A percentile compares a stretch with the other conserved stretches of the same genome.
These are phyloP conservation scores for Phengaris alcon DNA, from an alignment of 2,888 invertebrate genomes.

Conservation along the genomic window DNA sequence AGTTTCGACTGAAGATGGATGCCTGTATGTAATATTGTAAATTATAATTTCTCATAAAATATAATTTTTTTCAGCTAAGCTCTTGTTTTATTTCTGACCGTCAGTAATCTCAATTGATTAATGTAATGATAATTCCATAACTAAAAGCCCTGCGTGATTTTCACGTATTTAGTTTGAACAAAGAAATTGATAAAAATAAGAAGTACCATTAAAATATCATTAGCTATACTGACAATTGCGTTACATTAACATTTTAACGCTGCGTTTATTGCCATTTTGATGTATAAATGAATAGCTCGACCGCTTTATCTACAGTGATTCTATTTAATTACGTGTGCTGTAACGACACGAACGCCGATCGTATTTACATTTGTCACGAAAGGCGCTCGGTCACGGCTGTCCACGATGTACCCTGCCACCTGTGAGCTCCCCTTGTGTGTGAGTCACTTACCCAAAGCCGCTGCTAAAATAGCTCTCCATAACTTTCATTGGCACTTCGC, in stretches of 20 bases:
- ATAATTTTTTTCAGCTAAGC: conserved; percentile 80
- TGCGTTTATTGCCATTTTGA: conserved; percentile 2
- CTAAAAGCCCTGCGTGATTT: background rate
- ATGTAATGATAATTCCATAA: conserved; percentile 5
- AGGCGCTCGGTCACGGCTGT: conserved; percentile 31
- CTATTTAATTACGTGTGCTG: conserved; percentile 35
- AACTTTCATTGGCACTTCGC: conserved; percentile 58
- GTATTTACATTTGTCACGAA: conserved; percentile 36
- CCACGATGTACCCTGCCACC: conserved; percentile 24
- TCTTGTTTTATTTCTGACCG: conserved; percentile 59
- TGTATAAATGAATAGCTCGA: background rate
- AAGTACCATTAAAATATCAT: conserved; percentile 19
- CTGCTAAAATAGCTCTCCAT: conserved; percentile 53
- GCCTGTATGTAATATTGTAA: conserved; percentile 81
- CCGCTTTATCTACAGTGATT: conserved; percentile 35
- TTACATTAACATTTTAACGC: background rate
- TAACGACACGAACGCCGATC: conserved; percentile 36
- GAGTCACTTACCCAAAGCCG: conserved; percentile 48
- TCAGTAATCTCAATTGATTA: background rate
- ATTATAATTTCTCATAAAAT: conserved; percentile 81
- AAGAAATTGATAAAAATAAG: background rate
- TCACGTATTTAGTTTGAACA: background rate
- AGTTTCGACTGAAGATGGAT: conserved; percentile 80
- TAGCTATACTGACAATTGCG: background rate
- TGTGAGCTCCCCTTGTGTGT: conserved; percentile 35